A percentile compares a stretch with the other conserved stretches of the same genome.
phyloP scores from a whole-genome alignment of 2,113 vertebrate species.

The human region DNA sequence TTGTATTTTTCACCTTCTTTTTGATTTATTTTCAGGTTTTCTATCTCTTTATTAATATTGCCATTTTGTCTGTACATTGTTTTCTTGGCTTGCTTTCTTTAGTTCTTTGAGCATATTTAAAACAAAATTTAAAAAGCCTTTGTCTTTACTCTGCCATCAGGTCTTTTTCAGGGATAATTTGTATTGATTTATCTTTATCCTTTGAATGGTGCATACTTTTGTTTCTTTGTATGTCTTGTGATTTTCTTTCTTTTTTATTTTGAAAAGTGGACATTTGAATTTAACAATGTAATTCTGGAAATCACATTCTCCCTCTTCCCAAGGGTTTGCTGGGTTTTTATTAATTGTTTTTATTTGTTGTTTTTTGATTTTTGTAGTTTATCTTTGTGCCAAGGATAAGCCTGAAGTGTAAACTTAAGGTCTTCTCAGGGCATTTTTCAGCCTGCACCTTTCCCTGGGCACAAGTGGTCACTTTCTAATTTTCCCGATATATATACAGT shows the following conservation, averaged over 20 bases:
- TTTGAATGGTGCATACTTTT: background rate
- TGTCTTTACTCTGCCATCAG: background rate
- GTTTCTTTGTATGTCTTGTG: background rate
- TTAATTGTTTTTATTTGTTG: background rate
- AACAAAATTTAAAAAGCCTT: background rate
- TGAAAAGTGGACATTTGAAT: background rate
- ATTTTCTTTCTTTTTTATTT: background rate
- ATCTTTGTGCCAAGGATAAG: background rate
- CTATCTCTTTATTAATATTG: background rate
- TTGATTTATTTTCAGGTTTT: background rate
- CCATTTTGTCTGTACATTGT: background rate
- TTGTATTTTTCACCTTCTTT: background rate
- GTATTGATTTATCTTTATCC: background rate
- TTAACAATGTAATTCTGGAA: background rate
- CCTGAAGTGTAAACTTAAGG: background rate
- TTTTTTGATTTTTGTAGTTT: too few species aligned
- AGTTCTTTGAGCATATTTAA: background rate
- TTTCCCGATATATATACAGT: background rate
- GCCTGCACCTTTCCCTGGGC: background rate
- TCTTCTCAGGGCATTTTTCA: background rate
- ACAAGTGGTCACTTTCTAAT: background rate
- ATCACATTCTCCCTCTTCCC: background rate
- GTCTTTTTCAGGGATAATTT: background rate
- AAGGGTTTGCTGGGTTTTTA: background rate
- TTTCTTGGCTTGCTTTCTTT: background rate